phyloP scores from a whole-genome alignment of 2,797 vertebrate genomes.

The Alouatta caraya region DNA sequence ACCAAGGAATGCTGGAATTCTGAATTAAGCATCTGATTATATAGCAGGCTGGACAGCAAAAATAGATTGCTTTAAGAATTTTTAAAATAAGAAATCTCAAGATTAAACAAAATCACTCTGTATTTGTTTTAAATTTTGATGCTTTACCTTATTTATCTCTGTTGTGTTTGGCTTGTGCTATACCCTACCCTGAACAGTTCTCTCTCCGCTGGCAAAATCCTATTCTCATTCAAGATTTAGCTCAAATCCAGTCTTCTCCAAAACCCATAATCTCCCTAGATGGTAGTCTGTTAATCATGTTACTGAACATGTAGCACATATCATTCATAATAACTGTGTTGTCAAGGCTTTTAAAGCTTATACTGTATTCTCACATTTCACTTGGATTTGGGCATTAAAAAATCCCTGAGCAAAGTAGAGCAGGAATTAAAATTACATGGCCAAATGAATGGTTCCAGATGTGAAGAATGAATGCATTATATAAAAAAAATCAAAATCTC shows the following conservation, averaged over 20 bases:
- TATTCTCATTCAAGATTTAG: constrained; percentile 34
- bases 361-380: constrained; percentile 36
- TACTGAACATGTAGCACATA: background rate
- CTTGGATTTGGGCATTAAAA: background rate
- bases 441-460: background rate
- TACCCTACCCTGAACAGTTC: background rate
- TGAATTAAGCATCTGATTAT: constrained; percentile 63
- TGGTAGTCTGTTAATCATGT: background rate
- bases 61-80: constrained; percentile 39
- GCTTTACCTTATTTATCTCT: background rate
- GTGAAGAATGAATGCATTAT: constrained; percentile 18
- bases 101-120: background rate
- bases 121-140: constrained; percentile 48
- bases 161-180: background rate
- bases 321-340: background rate
- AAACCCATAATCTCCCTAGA: background rate
- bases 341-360: constrained; percentile 35
- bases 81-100: constrained; percentile 46
- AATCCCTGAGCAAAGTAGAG: background rate
- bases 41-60: constrained; percentile 53
- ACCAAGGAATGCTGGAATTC: constrained; percentile 63
- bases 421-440: constrained; percentile 33
- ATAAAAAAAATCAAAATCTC: background rate
- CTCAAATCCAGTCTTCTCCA: constrained; percentile 13
- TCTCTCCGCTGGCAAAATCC: background rate